Evolutionary conservation across 2,797 vertebrate genomes (phyloP).

Genomic region (Falco cherrug): DNA sequence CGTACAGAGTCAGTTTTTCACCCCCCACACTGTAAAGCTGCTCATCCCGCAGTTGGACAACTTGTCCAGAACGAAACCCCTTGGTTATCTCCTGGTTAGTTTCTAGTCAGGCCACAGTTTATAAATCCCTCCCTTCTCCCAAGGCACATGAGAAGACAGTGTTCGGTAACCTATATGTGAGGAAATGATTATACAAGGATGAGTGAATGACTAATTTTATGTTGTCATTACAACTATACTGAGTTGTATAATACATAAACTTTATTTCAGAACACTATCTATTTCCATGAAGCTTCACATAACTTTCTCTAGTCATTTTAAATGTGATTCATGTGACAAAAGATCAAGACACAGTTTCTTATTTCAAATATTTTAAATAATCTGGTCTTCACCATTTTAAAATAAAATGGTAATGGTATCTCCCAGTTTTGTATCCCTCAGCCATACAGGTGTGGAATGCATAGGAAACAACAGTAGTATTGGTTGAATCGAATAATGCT

Average conservation of each 20-base stretch:
- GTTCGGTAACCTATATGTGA: not conserved
- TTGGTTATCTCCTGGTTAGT: not conserved
- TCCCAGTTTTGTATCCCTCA: not conserved
- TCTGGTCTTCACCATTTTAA: not conserved
- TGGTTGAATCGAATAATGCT: not conserved
- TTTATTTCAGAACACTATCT: not conserved
- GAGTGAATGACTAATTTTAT: not conserved
- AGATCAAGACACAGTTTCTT: not conserved
- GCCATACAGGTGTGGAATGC: not conserved
- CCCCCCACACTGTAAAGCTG: too few species aligned
- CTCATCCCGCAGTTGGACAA: not conserved
- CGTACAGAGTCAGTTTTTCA: not conserved
- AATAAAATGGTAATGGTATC: not conserved
- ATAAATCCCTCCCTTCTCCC: not conserved
- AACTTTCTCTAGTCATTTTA: not conserved
- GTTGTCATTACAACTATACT: not conserved
- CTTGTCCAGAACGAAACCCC: not conserved
- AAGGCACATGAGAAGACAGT: not conserved
- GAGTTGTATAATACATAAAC: not conserved
- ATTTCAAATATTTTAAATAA: not conserved
- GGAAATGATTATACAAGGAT: not conserved
- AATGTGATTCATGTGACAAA: not conserved
- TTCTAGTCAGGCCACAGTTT: not conserved
- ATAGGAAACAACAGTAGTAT: not conserved
- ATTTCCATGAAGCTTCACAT: not conserved